Conservation (phyloP, 2,113 vertebrate species). For the Microcebus griseorufus region DNA sequence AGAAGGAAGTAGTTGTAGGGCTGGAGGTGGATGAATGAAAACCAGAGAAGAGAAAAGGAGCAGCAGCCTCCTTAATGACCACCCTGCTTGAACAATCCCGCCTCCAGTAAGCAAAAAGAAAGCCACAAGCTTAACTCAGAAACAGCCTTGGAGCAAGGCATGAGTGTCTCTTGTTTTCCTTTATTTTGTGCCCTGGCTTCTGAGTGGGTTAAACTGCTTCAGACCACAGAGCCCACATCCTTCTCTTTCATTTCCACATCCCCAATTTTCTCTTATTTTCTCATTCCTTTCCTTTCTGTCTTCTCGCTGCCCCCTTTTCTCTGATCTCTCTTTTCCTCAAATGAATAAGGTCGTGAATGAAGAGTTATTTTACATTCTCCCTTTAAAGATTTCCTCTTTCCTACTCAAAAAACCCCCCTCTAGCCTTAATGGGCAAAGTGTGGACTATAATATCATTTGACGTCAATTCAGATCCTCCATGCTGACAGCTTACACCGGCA, state of each 20-base stretch:
- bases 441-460: background rate
- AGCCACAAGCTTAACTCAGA: background rate
- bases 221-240: background rate
- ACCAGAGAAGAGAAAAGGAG: background rate
- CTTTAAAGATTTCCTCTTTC: background rate
- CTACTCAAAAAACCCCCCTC: background rate
- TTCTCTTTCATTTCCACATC: background rate
- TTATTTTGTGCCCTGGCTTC: background rate
- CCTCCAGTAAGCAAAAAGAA: background rate
- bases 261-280: background rate
- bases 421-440: background rate
- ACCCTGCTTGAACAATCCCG: background rate
- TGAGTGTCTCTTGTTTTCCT: background rate
- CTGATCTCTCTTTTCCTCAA: background rate
- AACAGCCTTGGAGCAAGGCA: background rate
- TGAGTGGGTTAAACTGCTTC: background rate
- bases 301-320: background rate
- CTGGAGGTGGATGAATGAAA: constrained; percentile 23
- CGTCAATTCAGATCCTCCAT: background rate
- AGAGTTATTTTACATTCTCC: background rate
- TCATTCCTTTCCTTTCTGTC: background rate
- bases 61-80: background rate
- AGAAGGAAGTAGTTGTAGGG: background rate
- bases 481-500: background rate
- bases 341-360: background rate